Conservation (phyloP, 2,888 invertebrate genomes). For the Pseudococcus jackbeardsleyi region DNA sequence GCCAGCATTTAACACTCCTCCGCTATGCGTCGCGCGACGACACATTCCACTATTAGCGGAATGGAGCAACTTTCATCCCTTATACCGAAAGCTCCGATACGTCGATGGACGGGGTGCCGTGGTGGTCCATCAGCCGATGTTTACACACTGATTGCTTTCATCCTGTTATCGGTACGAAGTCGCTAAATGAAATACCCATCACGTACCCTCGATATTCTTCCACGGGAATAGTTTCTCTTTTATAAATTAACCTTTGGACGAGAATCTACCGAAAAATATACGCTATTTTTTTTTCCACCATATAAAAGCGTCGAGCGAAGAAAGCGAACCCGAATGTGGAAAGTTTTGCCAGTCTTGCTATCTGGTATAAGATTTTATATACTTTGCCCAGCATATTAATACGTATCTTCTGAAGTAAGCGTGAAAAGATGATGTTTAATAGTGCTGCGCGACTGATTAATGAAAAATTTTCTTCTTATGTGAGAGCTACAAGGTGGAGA, state of each 20-base stretch:
- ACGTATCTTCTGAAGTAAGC: not conserved
- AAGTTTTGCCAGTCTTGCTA: not conserved
- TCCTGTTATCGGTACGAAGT: conserved; percentile 64
- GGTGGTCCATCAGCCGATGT: conserved; percentile 64
- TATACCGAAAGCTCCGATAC: conserved; percentile 32
- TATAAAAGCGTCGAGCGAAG: not conserved
- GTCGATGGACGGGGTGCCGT: conserved; percentile 49
- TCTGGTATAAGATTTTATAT: not conserved
- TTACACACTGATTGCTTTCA: conserved; percentile 65
- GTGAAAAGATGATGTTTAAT: conserved; percentile 18
- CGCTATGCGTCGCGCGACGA: conserved; percentile 15
- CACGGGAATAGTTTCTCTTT: conserved; percentile 64
- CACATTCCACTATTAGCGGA: conserved; percentile 47
- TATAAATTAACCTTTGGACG: conserved; percentile 64
- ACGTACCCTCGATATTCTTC: conserved; percentile 64
- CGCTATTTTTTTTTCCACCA: not conserved
- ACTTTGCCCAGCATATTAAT: not conserved
- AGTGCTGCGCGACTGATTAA: not conserved
- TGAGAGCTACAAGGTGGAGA: not conserved
- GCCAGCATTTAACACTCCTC: conserved; percentile 61
- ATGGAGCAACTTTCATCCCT: conserved; percentile 63
- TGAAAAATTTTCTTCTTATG: not conserved
- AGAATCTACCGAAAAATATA: conserved; percentile 28
- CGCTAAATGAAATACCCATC: conserved; percentile 65
- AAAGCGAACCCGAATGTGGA: conserved; percentile 26